phyloP scores from a whole-genome alignment of 2,888 invertebrate species.

The Hemistola chrysoprasaria region DNA sequence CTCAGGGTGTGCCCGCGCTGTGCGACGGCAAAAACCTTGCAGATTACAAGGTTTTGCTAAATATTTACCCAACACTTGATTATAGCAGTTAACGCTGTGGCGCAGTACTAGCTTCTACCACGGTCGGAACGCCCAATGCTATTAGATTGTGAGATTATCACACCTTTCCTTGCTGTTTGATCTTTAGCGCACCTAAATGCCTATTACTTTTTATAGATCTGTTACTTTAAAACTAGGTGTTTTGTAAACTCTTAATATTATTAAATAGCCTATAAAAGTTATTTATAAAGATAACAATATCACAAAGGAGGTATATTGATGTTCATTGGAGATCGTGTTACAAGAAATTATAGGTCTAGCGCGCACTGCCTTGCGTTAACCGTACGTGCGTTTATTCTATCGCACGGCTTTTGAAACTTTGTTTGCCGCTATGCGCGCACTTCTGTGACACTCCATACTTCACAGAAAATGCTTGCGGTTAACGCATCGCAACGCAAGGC shows the following conservation, averaged over 20 bases:
- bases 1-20: slow-evolving; percentile 26
- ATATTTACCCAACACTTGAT: slow-evolving; percentile 67
- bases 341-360: too few relatives aligned
- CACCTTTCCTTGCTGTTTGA: slow-evolving; percentile 2
- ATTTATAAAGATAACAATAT: too few relatives aligned
- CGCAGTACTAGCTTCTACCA: slow-evolving; percentile 35
- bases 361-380: too few relatives aligned
- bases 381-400: too few relatives aligned
- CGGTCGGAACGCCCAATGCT: slow-evolving; percentile 28
- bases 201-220: background rate
- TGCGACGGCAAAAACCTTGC: slow-evolving; percentile 54
- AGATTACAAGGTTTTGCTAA: slow-evolving; percentile 66
- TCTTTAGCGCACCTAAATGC: background rate
- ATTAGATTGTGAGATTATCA: slow-evolving; percentile 12
- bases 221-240: background rate
- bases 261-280: too few relatives aligned
- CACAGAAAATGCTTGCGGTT: too few relatives aligned
- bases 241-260: background rate
- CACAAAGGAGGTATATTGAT: too few relatives aligned
- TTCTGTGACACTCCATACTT: too few relatives aligned
- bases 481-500: too few relatives aligned
- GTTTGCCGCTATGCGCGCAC: too few relatives aligned
- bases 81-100: slow-evolving; percentile 34
- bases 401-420: too few relatives aligned
- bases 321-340: too few relatives aligned